Evolutionary conservation across 2,888 invertebrate species (phyloP).

Genomic region (Automeris io): DNA sequence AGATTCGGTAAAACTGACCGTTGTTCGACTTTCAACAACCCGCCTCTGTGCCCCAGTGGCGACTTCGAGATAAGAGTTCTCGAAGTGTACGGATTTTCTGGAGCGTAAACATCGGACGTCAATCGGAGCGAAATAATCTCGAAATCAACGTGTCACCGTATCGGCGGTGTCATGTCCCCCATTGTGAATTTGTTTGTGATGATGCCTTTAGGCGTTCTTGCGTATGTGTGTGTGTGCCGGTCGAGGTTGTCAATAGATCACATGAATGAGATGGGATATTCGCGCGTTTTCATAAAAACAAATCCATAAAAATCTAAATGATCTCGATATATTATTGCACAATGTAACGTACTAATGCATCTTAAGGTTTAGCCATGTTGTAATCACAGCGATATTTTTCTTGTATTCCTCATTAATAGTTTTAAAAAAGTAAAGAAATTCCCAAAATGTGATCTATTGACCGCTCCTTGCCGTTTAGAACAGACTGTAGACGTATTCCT

Average conservation of each 20-base stretch:
- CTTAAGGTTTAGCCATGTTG: constrained; percentile 8
- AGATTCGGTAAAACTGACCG: constrained; percentile 94
- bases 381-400: constrained; percentile 22
- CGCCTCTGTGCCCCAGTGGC: constrained; percentile 90
- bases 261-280: background rate
- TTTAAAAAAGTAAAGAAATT: constrained; percentile 8
- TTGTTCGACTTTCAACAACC: constrained; percentile 98
- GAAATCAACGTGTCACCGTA: constrained; percentile 22
- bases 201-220: constrained; percentile 15
- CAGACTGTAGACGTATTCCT: constrained; percentile 65
- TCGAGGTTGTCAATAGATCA: constrained; percentile 30
- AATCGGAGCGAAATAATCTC: constrained; percentile 31
- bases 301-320: constrained; percentile 14
- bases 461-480: constrained; percentile 50
- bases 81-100: constrained; percentile 95
- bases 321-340: constrained; percentile 18
- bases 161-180: constrained; percentile 27
- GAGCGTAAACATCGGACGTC: constrained; percentile 63
- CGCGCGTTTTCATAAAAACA: background rate
- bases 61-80: constrained; percentile 96
- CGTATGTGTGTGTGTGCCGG: constrained; percentile 22
- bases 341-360: constrained; percentile 9
- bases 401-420: constrained; percentile 22
- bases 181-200: constrained; percentile 29
- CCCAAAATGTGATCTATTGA: constrained; percentile 34